Evolutionary conservation across 2,797 vertebrate species (phyloP).

Genomic region (Pseudochaenichthys georgianus): DNA sequence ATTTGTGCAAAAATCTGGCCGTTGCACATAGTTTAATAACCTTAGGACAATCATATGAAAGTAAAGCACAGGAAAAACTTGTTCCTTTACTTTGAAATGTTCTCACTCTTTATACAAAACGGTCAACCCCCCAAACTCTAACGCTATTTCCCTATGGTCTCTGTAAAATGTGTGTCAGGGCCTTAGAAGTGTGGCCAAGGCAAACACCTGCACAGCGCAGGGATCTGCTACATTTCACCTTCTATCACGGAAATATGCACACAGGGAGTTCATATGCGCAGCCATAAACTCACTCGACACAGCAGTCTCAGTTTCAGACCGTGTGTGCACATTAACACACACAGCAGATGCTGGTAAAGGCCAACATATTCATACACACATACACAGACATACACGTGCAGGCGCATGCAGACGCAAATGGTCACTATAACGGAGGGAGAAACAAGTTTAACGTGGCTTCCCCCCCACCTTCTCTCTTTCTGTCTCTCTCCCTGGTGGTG

Average conservation of each 20-base stretch:
- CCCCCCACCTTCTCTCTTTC: conserved; percentile 33
- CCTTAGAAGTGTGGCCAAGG: conserved; percentile 75
- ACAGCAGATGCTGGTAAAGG: too few relatives aligned
- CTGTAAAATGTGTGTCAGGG: conserved; percentile 74
- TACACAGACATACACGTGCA: background rate
- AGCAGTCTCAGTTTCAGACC: conserved; percentile 44
- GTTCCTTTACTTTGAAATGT: conserved; percentile 42
- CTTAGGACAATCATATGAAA: conserved; percentile 13
- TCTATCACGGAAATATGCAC: conserved; percentile 74
- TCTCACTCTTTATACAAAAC: conserved; percentile 45
- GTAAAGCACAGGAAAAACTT: conserved; percentile 20
- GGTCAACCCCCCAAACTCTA: conserved; percentile 42
- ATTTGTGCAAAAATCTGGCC: conserved; percentile 7
- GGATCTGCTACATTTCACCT: conserved; percentile 75
- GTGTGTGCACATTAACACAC: conserved; percentile 35
- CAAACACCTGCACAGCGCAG: conserved; percentile 69
- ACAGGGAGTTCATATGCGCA: conserved; percentile 58
- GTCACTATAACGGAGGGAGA: conserved; percentile 28
- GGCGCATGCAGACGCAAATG: conserved; percentile 16
- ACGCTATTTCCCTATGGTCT: conserved; percentile 54
- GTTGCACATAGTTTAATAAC: conserved; percentile 15
- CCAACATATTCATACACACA: background rate
- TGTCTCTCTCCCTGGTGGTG: conserved; percentile 73
- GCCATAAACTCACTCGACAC: conserved; percentile 49
- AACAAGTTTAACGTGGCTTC: conserved; percentile 46